Evolutionary conservation across 2,888 invertebrate species (phyloP).

Genomic region (Listrodromus nycthemerus): DNA sequence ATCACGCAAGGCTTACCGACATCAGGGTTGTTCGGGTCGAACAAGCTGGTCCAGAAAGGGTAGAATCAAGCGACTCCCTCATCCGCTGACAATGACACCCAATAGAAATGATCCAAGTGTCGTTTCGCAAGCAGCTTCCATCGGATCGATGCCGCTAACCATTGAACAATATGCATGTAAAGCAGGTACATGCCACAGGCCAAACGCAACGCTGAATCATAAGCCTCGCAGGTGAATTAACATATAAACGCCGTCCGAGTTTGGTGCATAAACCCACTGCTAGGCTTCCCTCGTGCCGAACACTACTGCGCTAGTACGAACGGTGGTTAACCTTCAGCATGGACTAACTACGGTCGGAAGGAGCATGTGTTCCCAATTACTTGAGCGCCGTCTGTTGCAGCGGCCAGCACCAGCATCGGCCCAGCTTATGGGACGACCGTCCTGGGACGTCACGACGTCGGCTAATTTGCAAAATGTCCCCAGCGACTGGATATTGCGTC

Average conservation of each 20-base stretch:
- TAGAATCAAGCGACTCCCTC: too few relatives aligned
- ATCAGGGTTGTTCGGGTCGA: too few relatives aligned
- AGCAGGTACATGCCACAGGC: neutral
- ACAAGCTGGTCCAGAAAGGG: too few relatives aligned
- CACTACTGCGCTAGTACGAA: constrained; percentile 60
- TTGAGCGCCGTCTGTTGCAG: constrained; percentile 48
- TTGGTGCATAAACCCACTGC: constrained; percentile 34
- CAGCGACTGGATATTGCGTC: constrained; percentile 4
- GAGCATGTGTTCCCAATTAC: constrained; percentile 67
- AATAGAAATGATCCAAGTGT: neutral
- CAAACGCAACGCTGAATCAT: constrained; percentile 32
- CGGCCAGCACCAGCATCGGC: constrained; percentile 9
- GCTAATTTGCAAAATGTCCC: constrained; percentile 32
- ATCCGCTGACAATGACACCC: neutral
- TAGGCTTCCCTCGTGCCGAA: constrained; percentile 27
- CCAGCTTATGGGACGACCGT: constrained; percentile 10
- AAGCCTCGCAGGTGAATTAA: constrained; percentile 48
- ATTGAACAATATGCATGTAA: neutral
- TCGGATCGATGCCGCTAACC: neutral
- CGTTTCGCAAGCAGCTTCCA: neutral
- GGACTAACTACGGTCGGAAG: constrained; percentile 63
- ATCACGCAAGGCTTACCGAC: too few relatives aligned
- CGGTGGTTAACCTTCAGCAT: constrained; percentile 64
- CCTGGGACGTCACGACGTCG: constrained; percentile 12
- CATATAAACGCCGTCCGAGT: constrained; percentile 42